Conservation (phyloP, 2,888 invertebrate species). For the Teinopalpus imperialis region DNA sequence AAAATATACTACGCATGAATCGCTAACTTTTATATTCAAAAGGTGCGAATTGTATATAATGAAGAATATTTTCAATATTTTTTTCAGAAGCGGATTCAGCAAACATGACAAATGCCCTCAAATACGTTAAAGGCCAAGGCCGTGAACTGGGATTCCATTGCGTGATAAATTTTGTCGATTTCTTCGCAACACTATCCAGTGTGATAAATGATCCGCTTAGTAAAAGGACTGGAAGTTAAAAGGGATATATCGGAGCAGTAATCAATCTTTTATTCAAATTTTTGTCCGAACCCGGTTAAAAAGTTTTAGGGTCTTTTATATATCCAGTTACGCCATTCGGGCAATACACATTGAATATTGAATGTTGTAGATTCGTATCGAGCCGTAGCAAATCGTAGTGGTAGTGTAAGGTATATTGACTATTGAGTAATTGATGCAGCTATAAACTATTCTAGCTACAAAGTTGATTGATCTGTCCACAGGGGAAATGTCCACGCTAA, state of each 20-base stretch:
- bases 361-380: too few species aligned
- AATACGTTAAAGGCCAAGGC: slow-evolving; percentile 10
- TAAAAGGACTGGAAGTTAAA: slow-evolving; percentile 17
- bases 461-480: too few species aligned
- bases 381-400: too few species aligned
- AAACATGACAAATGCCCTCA: slow-evolving; percentile 3
- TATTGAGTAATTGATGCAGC: too few species aligned
- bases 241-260: slow-evolving; percentile 6
- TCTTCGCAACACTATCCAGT: slow-evolving; percentile 1
- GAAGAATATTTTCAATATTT: not conserved
- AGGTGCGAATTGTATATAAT: not conserved
- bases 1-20: too few species aligned
- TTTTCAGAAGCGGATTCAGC: not conserved
- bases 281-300: not conserved
- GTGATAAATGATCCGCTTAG: slow-evolving; percentile 17
- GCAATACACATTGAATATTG: too few species aligned
- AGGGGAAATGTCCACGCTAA: too few species aligned
- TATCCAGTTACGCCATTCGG: too few species aligned
- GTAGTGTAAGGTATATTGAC: too few species aligned
- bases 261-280: slow-evolving; percentile 24
- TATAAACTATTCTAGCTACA: too few species aligned
- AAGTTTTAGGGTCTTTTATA: too few species aligned
- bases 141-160: slow-evolving; percentile 1
- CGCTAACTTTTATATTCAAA: not conserved
- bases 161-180: slow-evolving; percentile 19